phyloP scores from a whole-genome alignment of 2,888 invertebrate species.

The Zonitis immaculata region DNA sequence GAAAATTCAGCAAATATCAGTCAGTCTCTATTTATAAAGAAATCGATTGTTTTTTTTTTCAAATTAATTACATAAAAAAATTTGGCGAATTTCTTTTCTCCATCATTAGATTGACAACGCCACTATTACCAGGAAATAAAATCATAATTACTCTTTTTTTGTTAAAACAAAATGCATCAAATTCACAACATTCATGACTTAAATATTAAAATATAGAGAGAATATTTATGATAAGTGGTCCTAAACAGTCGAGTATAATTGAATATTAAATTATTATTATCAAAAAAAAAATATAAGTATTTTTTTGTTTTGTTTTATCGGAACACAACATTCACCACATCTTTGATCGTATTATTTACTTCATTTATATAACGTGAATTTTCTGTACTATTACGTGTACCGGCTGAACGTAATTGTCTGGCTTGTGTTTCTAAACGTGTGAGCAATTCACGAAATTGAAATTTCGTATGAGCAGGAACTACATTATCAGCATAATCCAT shows the following conservation, averaged over 20 bases:
- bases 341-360: slow-evolving; percentile 66
- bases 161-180: slow-evolving; percentile 14
- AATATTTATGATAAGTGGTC: slow-evolving; percentile 28
- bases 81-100: slow-evolving; percentile 1
- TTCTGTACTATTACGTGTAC: slow-evolving; percentile 65
- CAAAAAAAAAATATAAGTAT: slow-evolving; percentile 15
- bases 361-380: slow-evolving; percentile 65
- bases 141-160: slow-evolving; percentile 18
- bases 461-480: slow-evolving; percentile 81
- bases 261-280: slow-evolving; percentile 13
- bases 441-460: slow-evolving; percentile 76
- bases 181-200: slow-evolving; percentile 36
- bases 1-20: slow-evolving; percentile 2
- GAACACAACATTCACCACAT: slow-evolving; percentile 67
- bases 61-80: background rate
- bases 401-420: slow-evolving; percentile 62
- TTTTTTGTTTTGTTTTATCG: slow-evolving; percentile 40
- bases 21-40: background rate
- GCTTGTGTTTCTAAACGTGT: slow-evolving; percentile 67
- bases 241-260: slow-evolving; percentile 35
- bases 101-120: background rate
- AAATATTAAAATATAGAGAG: slow-evolving; percentile 32
- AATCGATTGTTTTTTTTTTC: too few species aligned
- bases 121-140: slow-evolving; percentile 3
- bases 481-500: slow-evolving; percentile 75